These are phyloP conservation scores for Salminus brasiliensis DNA, from an alignment of 2,113 vertebrate species.

Conservation along the genomic window DNA sequence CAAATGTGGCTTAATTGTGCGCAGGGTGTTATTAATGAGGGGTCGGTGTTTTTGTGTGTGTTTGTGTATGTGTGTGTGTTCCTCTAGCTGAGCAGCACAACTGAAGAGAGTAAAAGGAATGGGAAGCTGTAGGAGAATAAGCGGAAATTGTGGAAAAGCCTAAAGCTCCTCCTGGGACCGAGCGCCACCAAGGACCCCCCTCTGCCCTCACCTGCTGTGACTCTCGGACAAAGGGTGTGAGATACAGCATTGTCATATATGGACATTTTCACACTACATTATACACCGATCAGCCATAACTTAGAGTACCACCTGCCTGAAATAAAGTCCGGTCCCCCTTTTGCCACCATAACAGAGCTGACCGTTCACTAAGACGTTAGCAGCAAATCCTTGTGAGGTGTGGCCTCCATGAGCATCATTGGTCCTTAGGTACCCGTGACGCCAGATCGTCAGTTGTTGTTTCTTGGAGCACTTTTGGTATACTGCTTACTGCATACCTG, in stretches of 20 bases:
- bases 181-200: constrained; percentile 27
- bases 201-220: constrained; percentile 36
- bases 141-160: constrained; percentile 53
- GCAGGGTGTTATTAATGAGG: constrained; percentile 39
- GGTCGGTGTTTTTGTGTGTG: background rate
- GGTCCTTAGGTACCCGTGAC: too few species aligned
- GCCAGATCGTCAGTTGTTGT: too few species aligned
- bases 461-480: too few species aligned
- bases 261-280: background rate
- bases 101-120: constrained; percentile 64
- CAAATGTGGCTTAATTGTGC: constrained; percentile 44
- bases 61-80: constrained; percentile 31
- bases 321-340: too few species aligned
- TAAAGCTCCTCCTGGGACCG: constrained; percentile 58
- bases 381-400: too few species aligned
- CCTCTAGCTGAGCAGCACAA: constrained; percentile 66
- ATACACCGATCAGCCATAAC: too few species aligned
- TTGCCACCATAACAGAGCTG: too few species aligned
- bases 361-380: too few species aligned
- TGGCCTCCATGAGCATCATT: too few species aligned
- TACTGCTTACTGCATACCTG: too few species aligned
- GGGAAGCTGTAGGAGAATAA: constrained; percentile 69
- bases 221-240: constrained; percentile 19
- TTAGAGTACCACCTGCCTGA: too few species aligned
- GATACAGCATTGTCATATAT: background rate